Evolutionary conservation across 2,113 vertebrate genomes (phyloP), one percentile per base, ranked within the genome.

Genomic region (Carassius carassius): DNA sequence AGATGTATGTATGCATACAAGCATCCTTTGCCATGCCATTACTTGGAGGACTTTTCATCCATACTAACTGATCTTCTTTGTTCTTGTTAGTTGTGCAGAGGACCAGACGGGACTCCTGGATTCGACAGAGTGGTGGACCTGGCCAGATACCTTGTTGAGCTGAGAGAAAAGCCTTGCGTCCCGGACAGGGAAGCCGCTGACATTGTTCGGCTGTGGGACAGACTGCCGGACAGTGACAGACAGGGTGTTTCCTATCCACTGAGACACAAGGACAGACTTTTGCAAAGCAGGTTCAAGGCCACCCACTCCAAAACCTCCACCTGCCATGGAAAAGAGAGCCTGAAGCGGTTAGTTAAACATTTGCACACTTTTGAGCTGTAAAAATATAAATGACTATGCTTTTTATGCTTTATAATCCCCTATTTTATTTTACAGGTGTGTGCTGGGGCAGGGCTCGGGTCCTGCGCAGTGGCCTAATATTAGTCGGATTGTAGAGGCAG

Each of bases 241-340:
- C 25, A 58, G 49, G 29, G 75, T 0, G 44, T 69, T 49, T 67
- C 78, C 16, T 69, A 81, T 67, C 19, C 9, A 11, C 49, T 1
- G 49, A 51, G 75, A 54, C 75, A 56, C 75, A 77, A 54, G 75
- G 75, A 58, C 1, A 51, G 62, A 12, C 41, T 81, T 19, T 4
- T 81, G 3, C 35, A 81, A 44, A 62, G 78, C 37, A 44, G 41
- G n/a, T 69, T 67, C 16, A 81, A 69, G n/a, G 41, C 78, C 78
- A 21, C 58, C 56, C 29, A 35, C 29, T 54, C 29, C 12, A 41
- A 58, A 58, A 51, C 51, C 77, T n/a, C 17, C 9, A 51, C 77
- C 77, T 62, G 77, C 11, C 29, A 44, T 60, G 77, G 35, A 21
- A 72, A 72, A 11, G 69, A 72, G 17, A n/a, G 69, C 10, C 69